These are phyloP conservation scores for Phrynosoma platyrhinos DNA, from an alignment of 2,113 vertebrate genomes.

Conservation along the genomic window DNA sequence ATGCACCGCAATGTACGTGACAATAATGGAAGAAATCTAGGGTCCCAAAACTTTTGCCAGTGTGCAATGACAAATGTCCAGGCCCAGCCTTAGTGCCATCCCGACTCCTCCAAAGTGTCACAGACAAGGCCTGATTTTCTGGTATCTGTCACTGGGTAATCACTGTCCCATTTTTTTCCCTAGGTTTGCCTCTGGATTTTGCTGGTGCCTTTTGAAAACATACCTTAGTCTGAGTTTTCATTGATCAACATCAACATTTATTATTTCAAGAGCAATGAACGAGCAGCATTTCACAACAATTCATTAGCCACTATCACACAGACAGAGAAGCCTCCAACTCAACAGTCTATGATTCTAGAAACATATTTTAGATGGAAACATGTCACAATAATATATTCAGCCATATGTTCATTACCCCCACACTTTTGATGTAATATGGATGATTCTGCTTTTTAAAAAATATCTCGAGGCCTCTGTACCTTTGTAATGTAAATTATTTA, in stretches of 20 bases:
- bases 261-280: background rate
- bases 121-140: too few relatives aligned
- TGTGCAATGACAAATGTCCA: too few relatives aligned
- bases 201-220: background rate
- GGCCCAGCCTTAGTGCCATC: too few relatives aligned
- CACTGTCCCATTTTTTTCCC: background rate
- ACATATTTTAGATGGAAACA: background rate
- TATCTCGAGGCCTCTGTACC: background rate
- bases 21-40: too few relatives aligned
- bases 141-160: background rate
- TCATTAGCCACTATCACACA: too few relatives aligned
- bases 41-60: too few relatives aligned
- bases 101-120: too few relatives aligned
- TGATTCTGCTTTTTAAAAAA: background rate
- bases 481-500: background rate
- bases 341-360: too few relatives aligned
- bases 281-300: background rate
- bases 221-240: background rate
- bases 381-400: background rate
- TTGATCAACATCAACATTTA: background rate
- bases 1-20: too few relatives aligned
- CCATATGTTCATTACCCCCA: background rate
- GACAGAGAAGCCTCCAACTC: too few relatives aligned
- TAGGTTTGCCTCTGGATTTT: background rate
- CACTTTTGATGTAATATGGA: too few relatives aligned